Base-by-base conservation (phyloP, 2,888 invertebrate species). In the Drosophila nr. perissopoda region DNA sequence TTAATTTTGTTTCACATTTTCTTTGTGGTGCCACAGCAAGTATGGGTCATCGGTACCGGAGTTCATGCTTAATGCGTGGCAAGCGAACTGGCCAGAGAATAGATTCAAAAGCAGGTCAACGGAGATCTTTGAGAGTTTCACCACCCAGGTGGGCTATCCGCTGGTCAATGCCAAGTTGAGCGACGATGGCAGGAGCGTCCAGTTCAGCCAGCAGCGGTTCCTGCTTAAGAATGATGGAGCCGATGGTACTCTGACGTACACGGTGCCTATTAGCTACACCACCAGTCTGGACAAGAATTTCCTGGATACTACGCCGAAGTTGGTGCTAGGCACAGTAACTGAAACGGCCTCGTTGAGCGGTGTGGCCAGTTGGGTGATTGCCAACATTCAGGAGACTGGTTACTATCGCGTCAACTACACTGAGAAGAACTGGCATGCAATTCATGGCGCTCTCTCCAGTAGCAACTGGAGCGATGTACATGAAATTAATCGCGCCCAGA, bases 381-480 rank as follows among this genome's bases (percentile, higher is more conserved):
- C 83, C 18, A 93, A 93, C 34, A 78, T 92, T n/a, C 92, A 92
- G 68, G 83, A 92, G 78, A 91, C 89, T 18, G 92, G 92, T 2
- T 92, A 91, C 91, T 96, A 95, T 92, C 94, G 96, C 78, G 95
- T 96, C 4, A 96, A 96, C 90, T 97, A 97, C 80, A 96, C 96
- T 45, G 82, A 83, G 0, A 87, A 88, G 0, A 96, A 96, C 89
- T 97, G 96, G 96, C 79, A 87, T 60, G 79, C 69, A 5, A 91
- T 92, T n/a, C 90, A 84, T 33, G 25, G 66, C 0, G 78, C 83
- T 0, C 58, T 82, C 6, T 1, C 34, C 1, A 27, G 45, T 4
- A 42, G 21, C 7, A 80, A 87, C 10, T 92, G 90, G 88, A 66
- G 83, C 40, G 80, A 62, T 4, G 96, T 97, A 59, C 94, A 96